phyloP scores from a whole-genome alignment of 2,888 invertebrate species.

The Enchytraeus crypticus region DNA sequence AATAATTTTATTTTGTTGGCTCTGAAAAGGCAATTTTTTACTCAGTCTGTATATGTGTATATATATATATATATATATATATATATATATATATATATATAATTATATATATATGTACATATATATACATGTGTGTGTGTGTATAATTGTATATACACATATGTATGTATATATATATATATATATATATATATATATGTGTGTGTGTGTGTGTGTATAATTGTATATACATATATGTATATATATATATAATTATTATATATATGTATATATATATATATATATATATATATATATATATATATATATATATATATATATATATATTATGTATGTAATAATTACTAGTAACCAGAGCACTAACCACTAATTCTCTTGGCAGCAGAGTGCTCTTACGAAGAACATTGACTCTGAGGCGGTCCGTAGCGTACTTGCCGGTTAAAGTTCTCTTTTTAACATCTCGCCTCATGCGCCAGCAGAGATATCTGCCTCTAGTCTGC shows the following conservation, averaged over 20 bases:
- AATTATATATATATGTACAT: neutral
- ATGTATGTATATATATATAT: constrained; percentile 1
- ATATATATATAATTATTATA: constrained; percentile 13
- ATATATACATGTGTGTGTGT: no score
- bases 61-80: neutral
- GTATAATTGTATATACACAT: no score
- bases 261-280: constrained; percentile 14
- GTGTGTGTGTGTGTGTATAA: constrained; percentile 2
- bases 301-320: constrained; percentile 5
- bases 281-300: constrained; percentile 14
- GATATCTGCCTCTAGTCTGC: constrained; percentile 17
- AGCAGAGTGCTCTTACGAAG: constrained; percentile 75
- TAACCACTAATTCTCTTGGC: constrained; percentile 60
- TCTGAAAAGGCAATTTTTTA: no score
- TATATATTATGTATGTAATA: constrained; percentile 10
- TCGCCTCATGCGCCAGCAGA: constrained; percentile 68
- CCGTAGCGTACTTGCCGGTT: constrained; percentile 65
- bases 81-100: neutral
- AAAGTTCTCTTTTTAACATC: constrained; percentile 74
- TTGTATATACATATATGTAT: neutral
- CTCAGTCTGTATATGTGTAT: neutral
- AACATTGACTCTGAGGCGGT: constrained; percentile 71
- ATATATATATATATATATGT: constrained; percentile 8
- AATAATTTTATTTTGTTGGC: no score
- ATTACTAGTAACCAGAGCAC: constrained; percentile 2